Evolutionary conservation across 2,113 vertebrate species (phyloP).

Genomic region (Pao palembangensis): DNA sequence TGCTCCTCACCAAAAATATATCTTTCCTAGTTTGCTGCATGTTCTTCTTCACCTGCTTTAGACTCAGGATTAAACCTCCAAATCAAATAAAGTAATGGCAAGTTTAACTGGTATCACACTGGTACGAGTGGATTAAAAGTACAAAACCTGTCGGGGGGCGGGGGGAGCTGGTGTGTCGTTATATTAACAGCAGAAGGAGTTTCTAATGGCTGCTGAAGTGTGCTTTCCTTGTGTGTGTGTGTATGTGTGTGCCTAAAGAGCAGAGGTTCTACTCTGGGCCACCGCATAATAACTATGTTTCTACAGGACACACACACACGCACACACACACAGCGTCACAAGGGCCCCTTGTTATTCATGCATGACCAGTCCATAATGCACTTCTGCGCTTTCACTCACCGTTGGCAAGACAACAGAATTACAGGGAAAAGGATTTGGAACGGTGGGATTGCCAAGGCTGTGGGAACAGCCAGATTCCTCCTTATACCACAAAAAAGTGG

Average conservation of each 20-base stretch:
- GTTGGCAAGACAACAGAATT: conserved; percentile 78
- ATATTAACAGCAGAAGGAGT: conserved; percentile 20
- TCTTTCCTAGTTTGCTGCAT: conserved; percentile 9
- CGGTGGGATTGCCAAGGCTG: conserved; percentile 65
- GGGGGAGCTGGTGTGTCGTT: conserved; percentile 40
- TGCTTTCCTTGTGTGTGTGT: conserved; percentile 19
- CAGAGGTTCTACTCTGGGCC: conserved; percentile 42
- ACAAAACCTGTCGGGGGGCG: conserved; percentile 6
- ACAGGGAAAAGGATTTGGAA: conserved; percentile 62
- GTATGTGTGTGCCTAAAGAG: conserved; percentile 20
- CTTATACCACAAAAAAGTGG: conserved; percentile 51
- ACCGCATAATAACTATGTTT: conserved; percentile 50
- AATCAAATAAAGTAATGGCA: conserved; percentile 26
- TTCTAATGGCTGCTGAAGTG: conserved; percentile 45
- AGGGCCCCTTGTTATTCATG: conserved; percentile 73
- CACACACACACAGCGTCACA: conserved; percentile 29
- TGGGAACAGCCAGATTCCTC: conserved; percentile 64
- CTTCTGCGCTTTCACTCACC: conserved; percentile 65
- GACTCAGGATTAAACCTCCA: conserved; percentile 29
- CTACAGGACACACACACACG: conserved; percentile 28
- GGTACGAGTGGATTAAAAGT: conserved; percentile 33
- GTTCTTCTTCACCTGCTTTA: conserved; percentile 28
- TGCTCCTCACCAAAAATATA: conserved; percentile 33
- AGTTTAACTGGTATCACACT: conserved; percentile 25
- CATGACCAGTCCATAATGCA: conserved; percentile 76